Evolutionary conservation across 2,888 invertebrate species (phyloP), one percentile per base, ranked within the genome.

Genomic region (Incurvaria masculella): DNA sequence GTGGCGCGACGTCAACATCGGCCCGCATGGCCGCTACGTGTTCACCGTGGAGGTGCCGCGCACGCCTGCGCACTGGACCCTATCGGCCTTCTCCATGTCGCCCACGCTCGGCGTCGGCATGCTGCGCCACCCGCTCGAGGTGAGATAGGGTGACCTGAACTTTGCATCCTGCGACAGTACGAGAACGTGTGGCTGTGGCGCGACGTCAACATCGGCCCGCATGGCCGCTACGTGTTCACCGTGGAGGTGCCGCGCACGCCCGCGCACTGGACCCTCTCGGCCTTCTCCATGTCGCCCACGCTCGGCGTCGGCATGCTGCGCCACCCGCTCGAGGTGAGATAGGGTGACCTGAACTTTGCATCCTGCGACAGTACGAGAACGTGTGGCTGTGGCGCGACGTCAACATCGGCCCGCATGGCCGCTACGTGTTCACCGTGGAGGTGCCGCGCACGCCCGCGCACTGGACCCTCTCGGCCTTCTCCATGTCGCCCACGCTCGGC

Each of bases 131-230:
- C 89, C 95, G 0, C 81, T 93, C 39, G 88, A 86, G 60, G 88
- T 89, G n/a, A n/a, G n/a, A n/a, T n/a, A n/a, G n/a, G n/a, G n/a
- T n/a, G n/a, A n/a, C n/a, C n/a, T n/a, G n/a, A n/a, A n/a, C n/a
- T n/a, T n/a, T n/a, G 94, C 51, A 85, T 95, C 51, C 89, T 91
- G 63, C 82, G 96, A 0, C 91, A 94, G 64, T 97, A 95, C 69
- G 94, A 95, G 60, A 94, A 95, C 69, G 90, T 91, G 49, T 97
- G 97, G 97, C 72, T 96, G 46, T 97, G 97, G 97, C 86, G 87
- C 52, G 96, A 96, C 71, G 86, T 93, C 46, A 94, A 94, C 68
- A 93, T 95, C 61, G 94, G 91, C 0, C 93, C 94, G 18, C 93
- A 94, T 68, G 94, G 94, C 0, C 85, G 94, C 5, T 89, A 82